Percentiles rank a stretch among this genome's conserved stretches.
Evolutionary conservation across 2,888 invertebrate genomes (phyloP).

Genomic region (Chelonus formosanus): DNA sequence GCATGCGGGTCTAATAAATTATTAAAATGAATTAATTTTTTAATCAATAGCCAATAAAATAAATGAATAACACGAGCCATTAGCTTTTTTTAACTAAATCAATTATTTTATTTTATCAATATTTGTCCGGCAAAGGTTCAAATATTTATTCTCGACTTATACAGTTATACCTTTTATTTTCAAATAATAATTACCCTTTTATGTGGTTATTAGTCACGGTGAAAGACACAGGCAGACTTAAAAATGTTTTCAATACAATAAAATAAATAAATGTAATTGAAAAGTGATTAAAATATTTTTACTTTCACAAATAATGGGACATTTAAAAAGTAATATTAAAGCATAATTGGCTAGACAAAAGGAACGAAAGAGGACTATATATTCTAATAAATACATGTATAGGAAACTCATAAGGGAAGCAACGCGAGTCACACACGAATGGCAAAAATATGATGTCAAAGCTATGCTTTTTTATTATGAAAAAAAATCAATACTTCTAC

Average conservation of each 20-base stretch:
- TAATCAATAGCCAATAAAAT: background rate
- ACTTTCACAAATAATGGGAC: no score
- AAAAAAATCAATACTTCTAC: conserved; percentile 15
- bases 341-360: no score
- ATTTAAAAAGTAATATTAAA: no score
- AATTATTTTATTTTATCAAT: no score
- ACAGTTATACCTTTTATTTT: conserved; percentile 11
- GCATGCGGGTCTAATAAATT: conserved; percentile 2
- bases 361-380: no score
- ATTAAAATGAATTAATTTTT: no score
- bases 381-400: no score
- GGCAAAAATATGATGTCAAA: conserved; percentile 13
- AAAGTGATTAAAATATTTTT: background rate
- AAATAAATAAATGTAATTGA: conserved; percentile 11
- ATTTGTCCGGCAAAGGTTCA: conserved; percentile 4
- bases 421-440: background rate
- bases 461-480: background rate
- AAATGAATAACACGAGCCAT: background rate
- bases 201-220: conserved; percentile 61
- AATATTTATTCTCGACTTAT: conserved; percentile 4
- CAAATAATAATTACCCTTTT: conserved; percentile 18
- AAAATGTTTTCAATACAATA: conserved; percentile 5
- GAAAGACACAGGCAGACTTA: conserved; percentile 45
- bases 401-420: no score
- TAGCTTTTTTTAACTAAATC: background rate